phyloP scores from a whole-genome alignment of 2,888 invertebrate species.

The Crepidodera aurea region DNA sequence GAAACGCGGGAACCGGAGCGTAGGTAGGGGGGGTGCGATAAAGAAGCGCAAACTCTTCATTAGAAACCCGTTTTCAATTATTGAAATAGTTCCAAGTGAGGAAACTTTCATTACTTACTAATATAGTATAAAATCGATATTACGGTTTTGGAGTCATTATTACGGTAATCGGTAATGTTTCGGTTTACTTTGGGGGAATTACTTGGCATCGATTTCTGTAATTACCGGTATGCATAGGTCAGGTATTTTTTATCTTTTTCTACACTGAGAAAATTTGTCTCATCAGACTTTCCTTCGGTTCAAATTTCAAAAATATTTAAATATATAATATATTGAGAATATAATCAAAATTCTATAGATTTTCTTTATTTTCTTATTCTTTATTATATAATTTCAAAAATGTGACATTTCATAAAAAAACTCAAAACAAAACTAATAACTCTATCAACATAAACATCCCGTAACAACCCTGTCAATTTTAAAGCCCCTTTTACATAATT shows the following conservation, averaged over 20 bases:
- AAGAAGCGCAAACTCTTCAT: conserved; percentile 61
- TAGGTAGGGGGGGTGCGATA: conserved; percentile 31
- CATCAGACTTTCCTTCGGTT: too few relatives aligned
- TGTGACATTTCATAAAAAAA: too few relatives aligned
- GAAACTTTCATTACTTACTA: conserved; percentile 52
- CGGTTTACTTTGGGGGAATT: conserved; percentile 39
- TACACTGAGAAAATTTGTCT: too few relatives aligned
- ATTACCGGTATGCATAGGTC: not conserved
- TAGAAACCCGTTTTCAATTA: conserved; percentile 56
- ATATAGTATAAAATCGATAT: not conserved
- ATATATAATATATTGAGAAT: too few relatives aligned
- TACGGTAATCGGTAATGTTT: conserved; percentile 36
- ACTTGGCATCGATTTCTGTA: conserved; percentile 23
- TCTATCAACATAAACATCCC: too few relatives aligned
- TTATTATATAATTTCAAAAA: too few relatives aligned
- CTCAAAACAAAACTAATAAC: too few relatives aligned
- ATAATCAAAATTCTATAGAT: too few relatives aligned
- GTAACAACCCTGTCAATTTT: too few relatives aligned
- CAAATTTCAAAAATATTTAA: too few relatives aligned
- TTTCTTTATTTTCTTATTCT: too few relatives aligned
- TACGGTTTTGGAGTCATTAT: conserved; percentile 8
- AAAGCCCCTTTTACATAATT: too few relatives aligned
- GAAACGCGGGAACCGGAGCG: not conserved
- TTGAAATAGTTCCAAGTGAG: conserved; percentile 50
- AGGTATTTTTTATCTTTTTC: not conserved